Conservation (phyloP, 2,888 invertebrate species). For the Nesidiocoris tenuis region DNA sequence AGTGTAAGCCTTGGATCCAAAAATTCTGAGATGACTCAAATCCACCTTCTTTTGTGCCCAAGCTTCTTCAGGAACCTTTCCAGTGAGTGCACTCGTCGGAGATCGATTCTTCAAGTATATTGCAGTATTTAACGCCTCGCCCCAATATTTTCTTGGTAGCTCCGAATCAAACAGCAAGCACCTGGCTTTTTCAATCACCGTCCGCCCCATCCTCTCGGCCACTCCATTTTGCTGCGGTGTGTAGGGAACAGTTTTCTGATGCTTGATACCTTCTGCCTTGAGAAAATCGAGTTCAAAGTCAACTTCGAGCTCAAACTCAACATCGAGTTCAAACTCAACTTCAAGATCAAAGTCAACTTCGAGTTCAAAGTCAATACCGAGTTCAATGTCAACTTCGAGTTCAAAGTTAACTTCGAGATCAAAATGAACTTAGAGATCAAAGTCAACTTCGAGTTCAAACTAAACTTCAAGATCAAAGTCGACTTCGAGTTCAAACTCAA, state of each 20-base stretch:
- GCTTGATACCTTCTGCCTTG: constrained; percentile 31
- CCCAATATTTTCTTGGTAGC: constrained; percentile 51
- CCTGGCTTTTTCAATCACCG: constrained; percentile 49
- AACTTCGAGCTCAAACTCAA: too few species aligned
- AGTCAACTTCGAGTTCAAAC: too few species aligned
- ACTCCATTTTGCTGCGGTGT: constrained; percentile 44
- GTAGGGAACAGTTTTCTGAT: constrained; percentile 42
- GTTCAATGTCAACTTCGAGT: too few species aligned
- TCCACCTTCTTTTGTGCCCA: constrained; percentile 34
- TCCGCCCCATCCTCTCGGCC: constrained; percentile 29
- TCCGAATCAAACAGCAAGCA: constrained; percentile 51
- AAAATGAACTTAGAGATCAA: too few species aligned
- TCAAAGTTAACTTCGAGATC: too few species aligned
- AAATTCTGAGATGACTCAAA: constrained; percentile 38
- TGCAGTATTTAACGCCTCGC: constrained; percentile 52
- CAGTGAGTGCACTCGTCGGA: constrained; percentile 31
- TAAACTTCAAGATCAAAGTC: too few species aligned
- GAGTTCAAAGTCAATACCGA: too few species aligned
- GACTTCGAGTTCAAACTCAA: too few species aligned
- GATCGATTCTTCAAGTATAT: constrained; percentile 52
- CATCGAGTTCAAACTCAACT: too few species aligned
- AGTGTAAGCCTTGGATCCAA: constrained; percentile 42
- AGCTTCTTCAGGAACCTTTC: constrained; percentile 33
- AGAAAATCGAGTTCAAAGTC: constrained; percentile 12
- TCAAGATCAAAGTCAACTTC: too few species aligned